phyloP scores from a whole-genome alignment of 2,888 invertebrate species.

The Eupithecia dodoneata region DNA sequence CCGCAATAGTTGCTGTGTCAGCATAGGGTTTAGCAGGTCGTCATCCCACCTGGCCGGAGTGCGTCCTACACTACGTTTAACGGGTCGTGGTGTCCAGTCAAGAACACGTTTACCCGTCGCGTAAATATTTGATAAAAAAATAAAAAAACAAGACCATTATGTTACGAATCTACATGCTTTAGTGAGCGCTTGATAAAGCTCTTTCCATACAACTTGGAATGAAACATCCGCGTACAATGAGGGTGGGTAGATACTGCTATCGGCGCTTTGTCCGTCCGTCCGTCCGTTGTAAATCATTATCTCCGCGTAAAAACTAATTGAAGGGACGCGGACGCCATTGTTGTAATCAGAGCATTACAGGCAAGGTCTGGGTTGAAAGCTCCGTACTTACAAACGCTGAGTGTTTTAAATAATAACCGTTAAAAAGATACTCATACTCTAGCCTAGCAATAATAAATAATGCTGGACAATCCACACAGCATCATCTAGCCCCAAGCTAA shows the following conservation, averaged over 20 bases:
- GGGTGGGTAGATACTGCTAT: conserved; percentile 9
- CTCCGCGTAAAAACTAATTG: conserved; percentile 78
- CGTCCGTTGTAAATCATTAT: conserved; percentile 73
- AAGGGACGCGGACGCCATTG: conserved; percentile 67
- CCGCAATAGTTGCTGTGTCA: too few species aligned
- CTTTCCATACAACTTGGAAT: not conserved
- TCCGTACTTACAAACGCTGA: not conserved
- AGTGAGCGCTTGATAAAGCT: not conserved
- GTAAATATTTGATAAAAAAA: not conserved
- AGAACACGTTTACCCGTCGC: too few species aligned
- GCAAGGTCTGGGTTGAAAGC: not conserved
- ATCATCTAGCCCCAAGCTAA: too few species aligned
- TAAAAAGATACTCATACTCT: not conserved
- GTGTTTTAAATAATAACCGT: not conserved
- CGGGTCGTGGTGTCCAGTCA: too few species aligned
- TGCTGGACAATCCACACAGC: too few species aligned
- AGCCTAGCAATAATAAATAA: too few species aligned
- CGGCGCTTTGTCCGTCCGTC: conserved; percentile 29
- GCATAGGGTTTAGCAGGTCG: too few species aligned
- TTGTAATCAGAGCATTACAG: conserved; percentile 41
- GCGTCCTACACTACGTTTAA: too few species aligned
- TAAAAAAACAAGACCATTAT: not conserved
- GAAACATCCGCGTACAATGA: not conserved
- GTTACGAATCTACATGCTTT: not conserved
- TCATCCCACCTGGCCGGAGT: too few species aligned